Percentiles rank a stretch among this genome's conserved stretches.
These are phyloP conservation scores for Euleptes europaea DNA, from an alignment of 2,113 vertebrate genomes.

Conservation along the genomic window DNA sequence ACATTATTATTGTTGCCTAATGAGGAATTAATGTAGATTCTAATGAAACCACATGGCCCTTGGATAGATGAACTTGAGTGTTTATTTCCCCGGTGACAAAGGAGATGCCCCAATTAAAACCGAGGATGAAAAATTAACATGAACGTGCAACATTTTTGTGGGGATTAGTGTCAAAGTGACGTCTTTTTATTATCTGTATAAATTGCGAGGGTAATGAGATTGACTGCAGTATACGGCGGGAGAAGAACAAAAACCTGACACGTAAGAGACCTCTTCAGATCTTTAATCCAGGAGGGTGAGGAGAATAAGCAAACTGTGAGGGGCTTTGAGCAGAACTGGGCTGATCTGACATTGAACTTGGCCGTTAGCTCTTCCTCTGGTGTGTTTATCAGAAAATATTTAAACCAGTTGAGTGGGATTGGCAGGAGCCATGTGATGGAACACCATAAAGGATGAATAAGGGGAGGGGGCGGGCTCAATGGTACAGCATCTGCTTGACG, in stretches of 20 bases:
- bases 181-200: conserved; percentile 58
- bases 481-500: too few relatives aligned
- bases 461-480: too few relatives aligned
- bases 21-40: conserved; percentile 74
- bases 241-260: background rate
- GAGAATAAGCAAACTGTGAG: background rate
- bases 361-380: background rate
- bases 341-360: background rate
- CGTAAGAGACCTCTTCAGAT: background rate
- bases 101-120: conserved; percentile 71
- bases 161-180: conserved; percentile 52
- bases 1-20: conserved; percentile 71
- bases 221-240: conserved; percentile 33
- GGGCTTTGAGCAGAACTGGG: background rate
- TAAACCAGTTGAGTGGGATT: background rate
- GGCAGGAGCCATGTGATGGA: background rate
- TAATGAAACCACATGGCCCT: conserved; percentile 68
- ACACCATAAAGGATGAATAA: too few relatives aligned
- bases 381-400: background rate
- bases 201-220: conserved; percentile 51
- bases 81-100: conserved; percentile 69
- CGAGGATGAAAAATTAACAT: conserved; percentile 67
- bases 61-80: conserved; percentile 53
- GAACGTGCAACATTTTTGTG: conserved; percentile 43
- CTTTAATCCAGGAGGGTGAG: conserved; percentile 1